A percentile compares a stretch with the other conserved stretches of the same genome.
These are phyloP conservation scores for Hassar affinis DNA, from an alignment of 2,113 vertebrate species.

Conservation along the genomic window DNA sequence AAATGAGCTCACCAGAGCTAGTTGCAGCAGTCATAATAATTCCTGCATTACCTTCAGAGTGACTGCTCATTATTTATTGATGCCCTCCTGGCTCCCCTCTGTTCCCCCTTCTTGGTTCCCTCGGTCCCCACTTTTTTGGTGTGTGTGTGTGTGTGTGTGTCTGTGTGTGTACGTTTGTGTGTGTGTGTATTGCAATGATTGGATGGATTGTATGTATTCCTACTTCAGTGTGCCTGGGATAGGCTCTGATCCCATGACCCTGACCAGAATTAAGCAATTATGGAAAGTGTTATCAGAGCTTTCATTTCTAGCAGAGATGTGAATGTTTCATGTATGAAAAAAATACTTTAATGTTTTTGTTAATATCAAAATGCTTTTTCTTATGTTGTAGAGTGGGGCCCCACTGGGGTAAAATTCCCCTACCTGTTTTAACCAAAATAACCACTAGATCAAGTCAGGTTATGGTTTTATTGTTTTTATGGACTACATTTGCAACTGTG, in stretches of 20 bases:
- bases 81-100: background rate
- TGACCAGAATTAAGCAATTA: background rate
- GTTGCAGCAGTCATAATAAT: background rate
- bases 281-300: background rate
- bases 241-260: background rate
- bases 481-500: too few species aligned
- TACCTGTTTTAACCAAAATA: too few species aligned
- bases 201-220: too few species aligned
- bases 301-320: background rate
- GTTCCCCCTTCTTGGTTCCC: background rate
- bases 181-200: background rate
- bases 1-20: too few species aligned
- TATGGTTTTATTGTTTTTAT: too few species aligned
- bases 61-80: constrained; percentile 5
- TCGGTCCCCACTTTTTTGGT: too few species aligned
- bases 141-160: background rate
- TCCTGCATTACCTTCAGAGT: background rate
- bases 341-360: too few species aligned
- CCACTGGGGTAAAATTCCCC: too few species aligned
- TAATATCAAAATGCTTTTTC: too few species aligned
- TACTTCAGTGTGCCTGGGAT: background rate
- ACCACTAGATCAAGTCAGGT: too few species aligned
- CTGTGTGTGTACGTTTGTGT: background rate
- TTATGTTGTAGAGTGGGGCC: too few species aligned
- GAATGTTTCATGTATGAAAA: background rate